Evolutionary conservation across 2,888 invertebrate genomes (phyloP), one percentile per base, ranked within the genome.

Genomic region (Acanthosoma haemorrhoidale): DNA sequence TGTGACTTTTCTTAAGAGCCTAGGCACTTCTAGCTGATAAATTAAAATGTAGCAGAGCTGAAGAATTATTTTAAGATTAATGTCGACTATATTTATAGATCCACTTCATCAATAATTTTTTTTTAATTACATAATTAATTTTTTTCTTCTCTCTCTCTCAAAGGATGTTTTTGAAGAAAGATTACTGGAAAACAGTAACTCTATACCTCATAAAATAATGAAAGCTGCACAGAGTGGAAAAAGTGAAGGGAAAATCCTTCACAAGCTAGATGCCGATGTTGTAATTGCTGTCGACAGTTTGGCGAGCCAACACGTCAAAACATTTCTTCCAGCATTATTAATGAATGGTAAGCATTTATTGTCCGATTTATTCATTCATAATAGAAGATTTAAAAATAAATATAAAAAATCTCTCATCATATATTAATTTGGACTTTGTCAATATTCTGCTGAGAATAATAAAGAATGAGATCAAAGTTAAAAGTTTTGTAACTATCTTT

Each of bases 251-350:
- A 67, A 43, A 67, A 57, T 5, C 18, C 32, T 60, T 18, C 18
- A 29, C 13, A 2, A 34, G 18, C 18, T 57, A 6, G 67, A 67
- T 67, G 67, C 57, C 18, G 67, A 67, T 15, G 8, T 67, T 21
- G 16, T 41, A n/a, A 51, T 67, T 34, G 25, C 21, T 16, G 25
- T 51, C 4, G 67, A 67, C 18, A 67, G 57, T 34, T 29, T 67
- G 25, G 67, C 67, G 13, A 6, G 21, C 1, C 31, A 67, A 25
- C 51, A 67, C 25, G 32, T 43, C 13, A 36, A 16, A 8, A 18
- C 9, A 29, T 64, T 67, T 67, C 11, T 67, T 15, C n/a, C 34
- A 64, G 64, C 39, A 25, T 29, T 64, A 3, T 15, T 15, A 36
- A 41, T 29, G 9, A 38, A 15, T 39, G 64, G 64, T 41, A 64